Percentiles rank a stretch among this genome's conserved stretches.
Conservation (phyloP, 2,113 vertebrate genomes). For the Silurus meridionalis region DNA sequence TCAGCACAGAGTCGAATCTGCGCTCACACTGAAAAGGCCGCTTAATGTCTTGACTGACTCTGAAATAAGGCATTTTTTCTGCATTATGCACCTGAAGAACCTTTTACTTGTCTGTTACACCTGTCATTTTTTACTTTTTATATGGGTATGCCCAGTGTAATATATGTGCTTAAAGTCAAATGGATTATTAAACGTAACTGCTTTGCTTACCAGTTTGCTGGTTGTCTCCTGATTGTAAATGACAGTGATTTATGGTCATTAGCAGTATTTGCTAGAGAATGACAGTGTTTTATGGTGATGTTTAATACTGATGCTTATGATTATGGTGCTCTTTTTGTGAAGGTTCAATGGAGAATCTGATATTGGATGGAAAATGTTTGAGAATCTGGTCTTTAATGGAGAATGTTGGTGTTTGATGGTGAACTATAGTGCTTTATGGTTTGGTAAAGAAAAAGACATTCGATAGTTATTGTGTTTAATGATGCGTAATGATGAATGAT, state of each 20-base stretch:
- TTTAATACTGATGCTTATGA: background rate
- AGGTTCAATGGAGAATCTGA: background rate
- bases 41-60: slow-evolving; percentile 23
- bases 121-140: slow-evolving; percentile 11
- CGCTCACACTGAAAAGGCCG: background rate
- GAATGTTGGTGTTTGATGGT: background rate
- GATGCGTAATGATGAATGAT: background rate
- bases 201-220: background rate
- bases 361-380: background rate
- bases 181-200: background rate
- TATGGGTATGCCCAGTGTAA: background rate
- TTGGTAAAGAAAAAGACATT: no score
- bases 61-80: slow-evolving; percentile 9
- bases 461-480: background rate
- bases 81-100: slow-evolving; percentile 7
- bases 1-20: slow-evolving; percentile 17
- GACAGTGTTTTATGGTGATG: background rate
- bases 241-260: background rate
- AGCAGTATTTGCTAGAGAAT: background rate
- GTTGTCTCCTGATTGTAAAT: background rate
- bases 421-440: background rate
- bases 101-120: slow-evolving; percentile 12
- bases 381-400: background rate
- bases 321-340: background rate
- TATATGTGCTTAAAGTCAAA: background rate